Evolutionary conservation across 2,113 vertebrate genomes (phyloP), one percentile per base, ranked within the genome.

Genomic region (Syrmaticus mikado): DNA sequence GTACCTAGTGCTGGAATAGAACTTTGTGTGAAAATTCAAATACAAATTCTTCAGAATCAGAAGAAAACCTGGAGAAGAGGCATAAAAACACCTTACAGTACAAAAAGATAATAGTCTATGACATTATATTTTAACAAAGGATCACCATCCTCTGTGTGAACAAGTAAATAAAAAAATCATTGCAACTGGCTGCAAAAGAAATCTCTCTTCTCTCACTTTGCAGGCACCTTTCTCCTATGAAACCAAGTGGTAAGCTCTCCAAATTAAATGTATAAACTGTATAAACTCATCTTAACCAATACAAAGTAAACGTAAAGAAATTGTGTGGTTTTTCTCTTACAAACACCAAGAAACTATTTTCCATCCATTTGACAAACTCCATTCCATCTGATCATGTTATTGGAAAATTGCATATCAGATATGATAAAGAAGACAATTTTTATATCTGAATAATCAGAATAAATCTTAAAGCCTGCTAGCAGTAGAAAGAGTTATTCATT

Each of bases 11-110:
- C 11, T 24, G 28, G 53, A 66, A 76, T 15, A 24, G 72, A 81
- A 88, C 30, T 84, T 85, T 21, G 43, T 48, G 61, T 62, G 36
- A 67, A 0, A 0, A 48, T 50, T 92, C 40, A 67, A 67, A 58
- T 61, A 84, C 28, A 93, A 84, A 65, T 89, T 66, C 48, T 75
- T 90, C 53, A 41, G 53, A 95, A 80, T 74, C 52, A 84, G 61
- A 86, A 78, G 21, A 27, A 12, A 52, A 25, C 22, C 41, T 40
- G 38, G n/a, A 76, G 32, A 73, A 91, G 91, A 92, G 16, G 40
- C 13, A 89, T n/a, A 50, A 84, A 89, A 75, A 61, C 20, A 14
- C 15, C 36, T 82, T 55, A 36, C 8, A 60, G 20, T 27, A 74
- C 1, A 6, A 66, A 78, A 85, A 67, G 10, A 58, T 55, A 83